Conservation (phyloP, 1,140 invertebrate genomes). For the Trachymyrmex cornetzi region DNA sequence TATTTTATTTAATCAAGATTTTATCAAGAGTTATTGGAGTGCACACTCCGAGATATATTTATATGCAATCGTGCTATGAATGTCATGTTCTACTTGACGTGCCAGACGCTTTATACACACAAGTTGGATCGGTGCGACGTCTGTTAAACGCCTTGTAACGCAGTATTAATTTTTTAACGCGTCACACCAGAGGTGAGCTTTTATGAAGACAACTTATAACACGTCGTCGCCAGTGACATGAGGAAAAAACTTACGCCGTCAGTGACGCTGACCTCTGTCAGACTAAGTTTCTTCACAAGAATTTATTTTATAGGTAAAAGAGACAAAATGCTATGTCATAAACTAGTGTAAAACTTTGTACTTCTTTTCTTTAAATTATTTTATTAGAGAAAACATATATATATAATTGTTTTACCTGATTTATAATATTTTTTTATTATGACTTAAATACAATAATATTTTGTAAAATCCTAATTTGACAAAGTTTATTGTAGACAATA, state of each 20-base stretch:
- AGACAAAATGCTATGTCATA: not conserved
- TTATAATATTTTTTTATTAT: not conserved
- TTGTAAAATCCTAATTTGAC: not conserved
- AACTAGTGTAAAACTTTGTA: not conserved
- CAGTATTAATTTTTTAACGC: constrained; percentile 38
- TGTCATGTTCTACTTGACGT: constrained; percentile 24
- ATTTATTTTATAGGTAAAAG: not conserved
- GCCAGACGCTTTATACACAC: not conserved
- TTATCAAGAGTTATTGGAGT: not conserved
- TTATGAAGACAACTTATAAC: constrained; percentile 16
- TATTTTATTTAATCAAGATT: not conserved
- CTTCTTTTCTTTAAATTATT: not conserved
- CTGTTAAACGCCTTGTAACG: constrained; percentile 29
- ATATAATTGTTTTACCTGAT: not conserved
- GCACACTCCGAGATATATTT: not conserved
- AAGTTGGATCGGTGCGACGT: not conserved
- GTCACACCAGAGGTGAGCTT: not conserved
- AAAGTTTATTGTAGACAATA: not conserved
- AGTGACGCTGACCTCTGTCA: not conserved
- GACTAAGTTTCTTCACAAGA: not conserved
- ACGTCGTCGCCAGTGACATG: not conserved
- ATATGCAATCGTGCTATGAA: not conserved
- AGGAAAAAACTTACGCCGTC: not conserved
- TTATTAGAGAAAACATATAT: not conserved
- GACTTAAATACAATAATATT: not conserved